Evolutionary conservation across 2,888 invertebrate species (phyloP).

Genomic region (Neoscelio sp.): DNA sequence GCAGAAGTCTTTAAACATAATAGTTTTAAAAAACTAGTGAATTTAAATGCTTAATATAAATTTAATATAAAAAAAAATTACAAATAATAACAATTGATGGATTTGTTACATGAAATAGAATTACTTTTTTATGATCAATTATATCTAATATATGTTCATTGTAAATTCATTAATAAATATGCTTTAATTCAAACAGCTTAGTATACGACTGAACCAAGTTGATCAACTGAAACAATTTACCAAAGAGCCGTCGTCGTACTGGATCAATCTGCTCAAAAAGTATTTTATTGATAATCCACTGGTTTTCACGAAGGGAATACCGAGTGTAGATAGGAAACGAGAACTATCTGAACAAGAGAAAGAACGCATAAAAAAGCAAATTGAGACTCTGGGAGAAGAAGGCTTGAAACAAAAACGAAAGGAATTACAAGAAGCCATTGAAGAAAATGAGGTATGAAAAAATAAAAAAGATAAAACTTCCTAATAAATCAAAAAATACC

Average conservation of each 20-base stretch:
- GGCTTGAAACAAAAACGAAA: slow-evolving; percentile 88
- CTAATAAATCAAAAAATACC: no score
- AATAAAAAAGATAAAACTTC: not conserved
- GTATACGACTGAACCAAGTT: slow-evolving; percentile 88
- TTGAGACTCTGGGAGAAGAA: slow-evolving; percentile 86
- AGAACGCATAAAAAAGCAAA: slow-evolving; percentile 88
- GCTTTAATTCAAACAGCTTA: slow-evolving; percentile 84
- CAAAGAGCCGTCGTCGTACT: slow-evolving; percentile 87
- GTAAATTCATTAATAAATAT: slow-evolving; percentile 11
- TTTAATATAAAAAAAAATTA: no score
- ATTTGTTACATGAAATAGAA: no score
- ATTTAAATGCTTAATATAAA: no score
- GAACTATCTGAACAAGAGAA: slow-evolving; percentile 90
- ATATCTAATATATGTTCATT: no score
- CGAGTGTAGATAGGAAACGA: slow-evolving; percentile 87
- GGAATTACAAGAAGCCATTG: slow-evolving; percentile 88
- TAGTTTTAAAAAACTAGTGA: no score
- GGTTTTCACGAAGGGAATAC: slow-evolving; percentile 87
- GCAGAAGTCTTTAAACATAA: no score
- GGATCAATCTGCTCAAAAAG: slow-evolving; percentile 88
- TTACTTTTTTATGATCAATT: no score
- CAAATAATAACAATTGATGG: no score
- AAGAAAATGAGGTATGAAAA: slow-evolving; percentile 88
- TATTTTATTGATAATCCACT: slow-evolving; percentile 87
- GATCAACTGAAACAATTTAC: slow-evolving; percentile 86